Percentiles rank a stretch among this genome's conserved stretches.
Evolutionary conservation across 1,140 invertebrate genomes (phyloP).

Genomic region (Hycleus phaleratus): DNA sequence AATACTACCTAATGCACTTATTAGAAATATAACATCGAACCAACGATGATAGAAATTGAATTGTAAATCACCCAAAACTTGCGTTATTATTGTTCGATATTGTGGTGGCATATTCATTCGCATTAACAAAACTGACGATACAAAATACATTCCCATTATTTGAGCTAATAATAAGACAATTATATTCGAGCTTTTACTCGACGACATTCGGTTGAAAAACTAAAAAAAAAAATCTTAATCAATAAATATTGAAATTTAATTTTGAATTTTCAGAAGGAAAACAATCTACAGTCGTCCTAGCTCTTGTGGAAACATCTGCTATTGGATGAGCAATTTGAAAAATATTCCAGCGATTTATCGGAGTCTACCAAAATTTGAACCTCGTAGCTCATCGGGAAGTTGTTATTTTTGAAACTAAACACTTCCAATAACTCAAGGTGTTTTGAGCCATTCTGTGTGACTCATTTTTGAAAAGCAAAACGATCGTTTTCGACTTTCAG

Average conservation of each 20-base stretch:
- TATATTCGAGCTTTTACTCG: constrained; percentile 96
- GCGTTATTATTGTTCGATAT: constrained; percentile 94
- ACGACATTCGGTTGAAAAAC: constrained; percentile 99
- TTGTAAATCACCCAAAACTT: constrained; percentile 95
- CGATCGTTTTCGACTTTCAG: too few species aligned
- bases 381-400: too few species aligned
- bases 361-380: too few species aligned
- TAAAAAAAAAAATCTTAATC: constrained; percentile 45
- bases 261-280: too few species aligned
- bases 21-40: constrained; percentile 99
- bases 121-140: constrained; percentile 95
- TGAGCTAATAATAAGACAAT: constrained; percentile 95
- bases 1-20: constrained; percentile 93
- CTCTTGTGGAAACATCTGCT: too few species aligned
- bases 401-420: too few species aligned
- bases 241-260: neutral
- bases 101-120: constrained; percentile 99
- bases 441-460: too few species aligned
- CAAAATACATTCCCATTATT: constrained; percentile 99
- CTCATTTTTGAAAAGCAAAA: too few species aligned
- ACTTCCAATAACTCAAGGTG: too few species aligned
- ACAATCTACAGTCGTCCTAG: too few species aligned
- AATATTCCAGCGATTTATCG: too few species aligned
- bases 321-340: too few species aligned
- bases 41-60: constrained; percentile 99